Base-by-base conservation (phyloP, 2,888 invertebrate genomes). In the Zele albiditarsus region DNA sequence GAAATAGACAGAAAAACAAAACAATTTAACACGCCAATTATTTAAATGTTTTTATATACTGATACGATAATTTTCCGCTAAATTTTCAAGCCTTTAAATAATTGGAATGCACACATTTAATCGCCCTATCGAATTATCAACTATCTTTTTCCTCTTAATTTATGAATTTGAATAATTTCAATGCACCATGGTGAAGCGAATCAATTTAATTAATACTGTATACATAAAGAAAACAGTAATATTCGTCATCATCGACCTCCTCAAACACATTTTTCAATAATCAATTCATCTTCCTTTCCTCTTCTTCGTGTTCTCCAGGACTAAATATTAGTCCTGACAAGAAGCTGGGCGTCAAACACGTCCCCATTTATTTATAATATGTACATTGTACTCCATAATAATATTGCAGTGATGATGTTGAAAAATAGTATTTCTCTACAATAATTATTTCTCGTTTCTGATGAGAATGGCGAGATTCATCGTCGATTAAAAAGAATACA, bases 291-390 rank as follows among this genome's bases (percentile, higher is more conserved):
- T 27, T 27, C 16, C 14, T 3, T 28, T 28, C 27, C 25, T 57
- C n/a, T 20, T 33, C 20, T 68, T 31, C 57, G 68, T 38, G 25
- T 46, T 66, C 53, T 60, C 53, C 62, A 71, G 70, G 79, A 71
- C 77, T 79, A 80, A 79, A 79, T 79, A 80, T 80, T 78, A 78
- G 80, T 79, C 78, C 62, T 66, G 38, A 23, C 23, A 16, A 60
- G 49, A 68, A 38, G 68, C 25, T 20, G 75, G 60, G 23, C 46
- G 31, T 73, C 16, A 28, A 5, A 28, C 31, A n/a, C 57, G 33
- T 38, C 38, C 6, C 20, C 5, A 53, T 53, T 20, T 77, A 70
- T 74, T 69, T 73, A 71, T 78, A 77, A 75, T 76, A 78, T 78
- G 57, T 75, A 78, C 76, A 78, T 69, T 74, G 62, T 49, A 60